Evolutionary conservation across 2,888 invertebrate species (phyloP).

Genomic region (Cryptus armator): DNA sequence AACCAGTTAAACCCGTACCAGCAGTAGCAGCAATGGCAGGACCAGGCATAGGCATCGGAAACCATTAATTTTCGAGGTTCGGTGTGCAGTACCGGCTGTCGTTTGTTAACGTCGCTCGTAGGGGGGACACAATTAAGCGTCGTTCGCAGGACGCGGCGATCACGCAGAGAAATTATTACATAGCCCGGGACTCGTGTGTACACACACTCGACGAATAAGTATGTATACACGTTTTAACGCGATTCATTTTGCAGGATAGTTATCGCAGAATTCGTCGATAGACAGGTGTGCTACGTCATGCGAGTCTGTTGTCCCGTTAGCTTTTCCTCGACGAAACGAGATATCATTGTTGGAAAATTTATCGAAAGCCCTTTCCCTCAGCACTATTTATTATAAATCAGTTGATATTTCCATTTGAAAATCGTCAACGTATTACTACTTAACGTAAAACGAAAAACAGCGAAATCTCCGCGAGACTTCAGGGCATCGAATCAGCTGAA

Average conservation of each 20-base stretch:
- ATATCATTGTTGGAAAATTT: not conserved
- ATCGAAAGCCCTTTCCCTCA: not conserved
- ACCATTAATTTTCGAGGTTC: conserved; percentile 71
- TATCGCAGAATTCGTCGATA: conserved; percentile 47
- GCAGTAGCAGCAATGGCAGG: conserved; percentile 40
- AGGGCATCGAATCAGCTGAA: too few species aligned
- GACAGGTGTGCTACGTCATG: not conserved
- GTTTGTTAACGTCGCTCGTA: conserved; percentile 69
- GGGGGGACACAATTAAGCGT: conserved; percentile 70
- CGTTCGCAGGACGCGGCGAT: conserved; percentile 68
- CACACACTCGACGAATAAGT: conserved; percentile 32
- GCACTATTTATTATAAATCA: not conserved
- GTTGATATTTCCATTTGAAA: not conserved
- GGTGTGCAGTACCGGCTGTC: conserved; percentile 67
- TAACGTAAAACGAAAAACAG: too few species aligned
- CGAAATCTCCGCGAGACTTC: too few species aligned
- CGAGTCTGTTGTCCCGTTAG: not conserved
- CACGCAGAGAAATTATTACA: conserved; percentile 68
- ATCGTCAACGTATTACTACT: too few species aligned
- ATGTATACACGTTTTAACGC: conserved; percentile 8
- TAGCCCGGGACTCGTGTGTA: conserved; percentile 47
- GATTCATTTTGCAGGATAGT: conserved; percentile 55
- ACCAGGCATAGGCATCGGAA: conserved; percentile 60
- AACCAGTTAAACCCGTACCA: conserved; percentile 57
- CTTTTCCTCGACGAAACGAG: not conserved